Percentiles rank a stretch among this genome's conserved stretches.
Evolutionary conservation across 2,888 invertebrate species (phyloP).

Genomic region (Dasysyrphus albostriatus): DNA sequence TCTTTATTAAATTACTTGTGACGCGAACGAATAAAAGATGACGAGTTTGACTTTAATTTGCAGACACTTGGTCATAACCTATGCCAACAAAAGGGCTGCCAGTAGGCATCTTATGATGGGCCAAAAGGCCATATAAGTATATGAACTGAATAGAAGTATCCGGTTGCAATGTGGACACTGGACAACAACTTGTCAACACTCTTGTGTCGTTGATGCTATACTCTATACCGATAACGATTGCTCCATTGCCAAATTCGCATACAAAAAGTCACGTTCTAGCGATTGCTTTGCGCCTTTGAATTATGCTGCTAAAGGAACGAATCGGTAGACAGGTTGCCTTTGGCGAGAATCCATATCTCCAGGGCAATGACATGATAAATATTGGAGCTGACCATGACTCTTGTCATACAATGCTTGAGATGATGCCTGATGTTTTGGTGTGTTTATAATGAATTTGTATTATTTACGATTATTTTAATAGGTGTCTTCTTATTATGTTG

Average conservation of each 20-base stretch:
- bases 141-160: slow-evolving; percentile 75
- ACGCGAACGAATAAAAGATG: slow-evolving; percentile 54
- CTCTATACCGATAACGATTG: slow-evolving; percentile 39
- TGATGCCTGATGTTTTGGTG: neutral
- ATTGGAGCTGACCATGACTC: slow-evolving; percentile 63
- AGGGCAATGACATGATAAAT: slow-evolving; percentile 65
- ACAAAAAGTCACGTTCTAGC: slow-evolving; percentile 66
- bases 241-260: slow-evolving; percentile 65
- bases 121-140: slow-evolving; percentile 50
- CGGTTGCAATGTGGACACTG: slow-evolving; percentile 67
- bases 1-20: slow-evolving; percentile 74
- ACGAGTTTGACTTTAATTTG: slow-evolving; percentile 40
- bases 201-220: neutral
- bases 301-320: slow-evolving; percentile 48
- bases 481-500: too few relatives aligned
- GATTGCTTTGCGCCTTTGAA: slow-evolving; percentile 59
- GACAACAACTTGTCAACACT: slow-evolving; percentile 59
- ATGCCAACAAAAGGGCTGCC: slow-evolving; percentile 70
- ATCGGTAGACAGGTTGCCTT: slow-evolving; percentile 68
- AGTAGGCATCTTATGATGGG: slow-evolving; percentile 58
- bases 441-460: neutral
- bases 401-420: slow-evolving; percentile 6
- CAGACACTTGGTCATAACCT: slow-evolving; percentile 70
- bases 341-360: slow-evolving; percentile 49
- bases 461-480: slow-evolving; percentile 1